A percentile compares a stretch with the other conserved stretches of the same genome.
These are phyloP conservation scores for Lithophane leautieri DNA, from an alignment of 2,888 invertebrate genomes.

Conservation along the genomic window DNA sequence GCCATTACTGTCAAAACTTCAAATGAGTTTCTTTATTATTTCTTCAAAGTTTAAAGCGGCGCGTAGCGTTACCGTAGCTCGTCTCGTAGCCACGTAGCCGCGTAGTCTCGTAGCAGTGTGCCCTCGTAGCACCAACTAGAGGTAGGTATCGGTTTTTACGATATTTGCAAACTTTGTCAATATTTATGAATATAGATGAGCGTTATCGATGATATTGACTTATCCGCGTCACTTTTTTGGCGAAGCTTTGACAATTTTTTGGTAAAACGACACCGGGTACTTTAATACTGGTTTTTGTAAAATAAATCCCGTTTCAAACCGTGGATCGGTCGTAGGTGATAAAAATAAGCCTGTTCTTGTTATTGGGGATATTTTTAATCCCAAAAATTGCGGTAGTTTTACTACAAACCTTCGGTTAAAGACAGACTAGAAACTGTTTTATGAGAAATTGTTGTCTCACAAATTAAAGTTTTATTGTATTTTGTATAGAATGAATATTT, in stretches of 20 bases:
- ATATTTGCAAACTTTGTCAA: constrained; percentile 52
- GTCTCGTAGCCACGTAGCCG: constrained; percentile 41
- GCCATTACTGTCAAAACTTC: constrained; percentile 58
- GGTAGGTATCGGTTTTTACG: constrained; percentile 40
- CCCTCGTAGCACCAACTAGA: constrained; percentile 43
- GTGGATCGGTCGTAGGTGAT: constrained; percentile 8
- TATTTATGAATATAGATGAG: constrained; percentile 63
- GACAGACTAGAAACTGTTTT: neutral
- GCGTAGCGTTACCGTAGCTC: constrained; percentile 54
- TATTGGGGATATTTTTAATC: neutral
- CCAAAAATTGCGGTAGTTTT: constrained; percentile 3
- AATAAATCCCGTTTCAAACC: constrained; percentile 30
- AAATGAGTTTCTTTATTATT: constrained; percentile 64
- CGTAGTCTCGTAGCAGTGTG: constrained; percentile 40
- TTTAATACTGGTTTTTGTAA: constrained; percentile 22
- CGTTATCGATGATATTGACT: constrained; percentile 49
- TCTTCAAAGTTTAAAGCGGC: constrained; percentile 48
- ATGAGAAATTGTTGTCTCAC: neutral
- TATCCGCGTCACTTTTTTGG: constrained; percentile 40
- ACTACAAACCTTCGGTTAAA: neutral
- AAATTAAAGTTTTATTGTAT: too few species aligned
- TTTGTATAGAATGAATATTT: too few species aligned
- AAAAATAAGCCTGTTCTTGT: constrained; percentile 3
- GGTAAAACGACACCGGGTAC: constrained; percentile 30
- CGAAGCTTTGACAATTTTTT: constrained; percentile 40